Base-by-base conservation (phyloP, 1,140 invertebrate species). In the Ips typographus region DNA sequence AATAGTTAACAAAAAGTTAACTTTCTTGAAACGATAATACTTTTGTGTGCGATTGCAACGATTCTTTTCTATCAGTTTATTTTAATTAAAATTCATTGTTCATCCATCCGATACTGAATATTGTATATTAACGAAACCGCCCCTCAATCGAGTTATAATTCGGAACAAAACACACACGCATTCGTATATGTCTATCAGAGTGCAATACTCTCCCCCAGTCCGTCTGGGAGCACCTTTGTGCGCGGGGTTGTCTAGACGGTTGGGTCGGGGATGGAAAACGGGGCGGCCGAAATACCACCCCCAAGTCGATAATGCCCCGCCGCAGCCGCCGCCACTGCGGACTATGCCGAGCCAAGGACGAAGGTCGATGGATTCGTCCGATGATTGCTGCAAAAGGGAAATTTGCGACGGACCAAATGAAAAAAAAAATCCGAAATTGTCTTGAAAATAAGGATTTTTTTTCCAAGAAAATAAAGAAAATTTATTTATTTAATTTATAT, bases 161-260 rank as follows among this genome's bases (percentile, higher is more conserved):
- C 42, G 36, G 3, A 62, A 64, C 40, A 58, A 58, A 58, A 22
- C 40, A 49, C 37, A 36, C 37, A 52, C 61, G 47, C 61, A 53
- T 61, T 47, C 38, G 49, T 59, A 59, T 52, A 44, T 44, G 39
- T 36, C 3, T 52, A 43, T 43, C 63, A 53, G 65, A 55, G 65
- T 68, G 65, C 65, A 68, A 53, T 68, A 68, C 65, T 61, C 65
- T 68, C 65, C 65, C 65, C 65, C 65, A 38, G 44, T 40, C 56
- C 44, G 57, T 55, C 65, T 59, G 47, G 60, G 60, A 41, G 60
- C 68, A 70, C 68, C 68, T 70, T 70, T 70, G 56, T 70, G 61
- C 40, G 49, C 61, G 68, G 68, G 68, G 68, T 58, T 70, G 68
- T 70, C 68, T 70, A 70, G 68, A 70, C 68, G 65, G 58, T 52